Percentiles rank a stretch among this genome's conserved stretches.
These are phyloP conservation scores for Heteropelma amictum DNA, from an alignment of 2,888 invertebrate species.

Conservation along the genomic window DNA sequence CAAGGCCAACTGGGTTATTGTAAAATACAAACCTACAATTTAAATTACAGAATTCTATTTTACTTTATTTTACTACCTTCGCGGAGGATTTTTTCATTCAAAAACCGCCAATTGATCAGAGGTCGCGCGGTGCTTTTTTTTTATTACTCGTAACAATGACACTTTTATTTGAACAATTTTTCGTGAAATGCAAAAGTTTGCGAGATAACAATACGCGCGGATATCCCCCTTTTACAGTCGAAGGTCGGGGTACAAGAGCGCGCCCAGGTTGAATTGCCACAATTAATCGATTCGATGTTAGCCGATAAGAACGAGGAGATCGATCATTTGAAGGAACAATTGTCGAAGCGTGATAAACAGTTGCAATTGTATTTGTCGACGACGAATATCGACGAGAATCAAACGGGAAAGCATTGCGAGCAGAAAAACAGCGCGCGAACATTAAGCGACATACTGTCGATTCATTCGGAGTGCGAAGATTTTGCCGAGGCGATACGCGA, in stretches of 20 bases:
- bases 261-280: constrained; percentile 79
- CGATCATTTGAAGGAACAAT: constrained; percentile 81
- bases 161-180: too few species aligned
- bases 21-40: too few species aligned
- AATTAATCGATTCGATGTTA: constrained; percentile 82
- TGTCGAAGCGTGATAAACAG: constrained; percentile 80
- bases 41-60: too few species aligned
- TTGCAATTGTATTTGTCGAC: constrained; percentile 81
- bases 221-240: constrained; percentile 56
- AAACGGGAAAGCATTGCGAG: constrained; percentile 77
- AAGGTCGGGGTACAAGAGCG: constrained; percentile 71
- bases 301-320: constrained; percentile 86
- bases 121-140: too few species aligned
- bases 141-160: too few species aligned
- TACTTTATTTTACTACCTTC: too few species aligned
- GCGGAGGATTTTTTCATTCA: too few species aligned
- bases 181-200: not conserved
- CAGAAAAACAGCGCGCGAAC: constrained; percentile 84
- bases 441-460: constrained; percentile 85
- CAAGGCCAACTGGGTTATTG: too few species aligned
- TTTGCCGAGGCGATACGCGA: constrained; percentile 72
- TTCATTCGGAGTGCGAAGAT: constrained; percentile 85
- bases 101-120: too few species aligned
- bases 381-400: constrained; percentile 81
- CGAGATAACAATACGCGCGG: not conserved